A percentile compares a stretch with the other conserved stretches of the same genome.
Evolutionary conservation across 2,888 invertebrate species (phyloP).

Genomic region (Drosophila kokeensis): DNA sequence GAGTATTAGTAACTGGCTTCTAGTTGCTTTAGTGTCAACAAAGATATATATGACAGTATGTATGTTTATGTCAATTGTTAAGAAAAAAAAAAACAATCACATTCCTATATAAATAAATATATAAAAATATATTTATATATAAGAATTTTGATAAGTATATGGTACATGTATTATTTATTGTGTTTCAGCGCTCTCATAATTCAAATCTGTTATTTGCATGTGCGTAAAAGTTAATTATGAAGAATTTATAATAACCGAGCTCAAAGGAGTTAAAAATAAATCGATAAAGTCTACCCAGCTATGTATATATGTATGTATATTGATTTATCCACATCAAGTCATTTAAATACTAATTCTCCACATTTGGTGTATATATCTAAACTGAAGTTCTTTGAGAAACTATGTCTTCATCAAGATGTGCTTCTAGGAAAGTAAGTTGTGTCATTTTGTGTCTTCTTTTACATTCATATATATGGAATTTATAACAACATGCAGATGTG

Average conservation of each 20-base stretch:
- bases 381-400: background rate
- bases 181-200: background rate
- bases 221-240: background rate
- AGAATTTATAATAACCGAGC: background rate
- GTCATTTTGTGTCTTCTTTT: background rate
- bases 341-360: background rate
- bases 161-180: background rate
- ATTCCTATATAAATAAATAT: background rate
- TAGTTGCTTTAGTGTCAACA: constrained; percentile 16
- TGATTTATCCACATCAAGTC: background rate
- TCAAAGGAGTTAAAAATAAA: background rate
- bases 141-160: background rate
- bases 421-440: background rate
- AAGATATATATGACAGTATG: background rate
- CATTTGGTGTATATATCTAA: background rate
- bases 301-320: background rate
- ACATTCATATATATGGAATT: background rate
- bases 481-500: background rate
- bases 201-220: background rate
- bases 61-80: constrained; percentile 16
- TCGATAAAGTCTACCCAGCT: background rate
- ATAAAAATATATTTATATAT: background rate
- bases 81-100: constrained; percentile 6
- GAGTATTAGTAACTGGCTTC: constrained; percentile 5
- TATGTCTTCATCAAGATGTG: background rate